Percentiles rank a stretch among this genome's conserved stretches.
These are phyloP conservation scores for Marisa cornuarietis DNA, from an alignment of 1,140 invertebrate genomes.

Conservation along the genomic window DNA sequence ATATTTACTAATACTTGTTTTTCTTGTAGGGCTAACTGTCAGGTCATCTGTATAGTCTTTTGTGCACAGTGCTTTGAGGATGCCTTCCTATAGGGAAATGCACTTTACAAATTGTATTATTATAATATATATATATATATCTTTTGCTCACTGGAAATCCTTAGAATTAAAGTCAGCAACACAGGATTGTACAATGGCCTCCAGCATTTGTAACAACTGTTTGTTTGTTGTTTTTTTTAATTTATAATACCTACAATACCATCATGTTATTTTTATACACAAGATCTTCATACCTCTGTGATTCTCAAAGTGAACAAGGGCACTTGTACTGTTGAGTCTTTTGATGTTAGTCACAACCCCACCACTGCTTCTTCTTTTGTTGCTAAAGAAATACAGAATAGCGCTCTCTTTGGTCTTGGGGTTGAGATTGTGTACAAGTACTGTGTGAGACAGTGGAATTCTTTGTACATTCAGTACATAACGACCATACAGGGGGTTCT, in stretches of 20 bases:
- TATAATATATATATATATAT: not conserved
- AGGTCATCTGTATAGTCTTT: no score
- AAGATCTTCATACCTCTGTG: not conserved
- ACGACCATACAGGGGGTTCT: not conserved
- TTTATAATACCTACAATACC: not conserved
- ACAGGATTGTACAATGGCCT: not conserved
- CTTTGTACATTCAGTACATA: not conserved
- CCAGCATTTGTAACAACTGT: not conserved
- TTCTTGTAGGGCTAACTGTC: no score
- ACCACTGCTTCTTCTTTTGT: conserved; percentile 12
- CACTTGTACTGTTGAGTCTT: not conserved
- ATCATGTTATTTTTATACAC: not conserved
- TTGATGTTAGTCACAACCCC: not conserved
- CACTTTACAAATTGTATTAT: no score
- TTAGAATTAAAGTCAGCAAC: not conserved
- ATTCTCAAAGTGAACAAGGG: conserved; percentile 13
- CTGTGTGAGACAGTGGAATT: conserved; percentile 1
- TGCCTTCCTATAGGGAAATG: not conserved
- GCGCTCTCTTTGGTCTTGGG: not conserved
- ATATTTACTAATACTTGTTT: no score
- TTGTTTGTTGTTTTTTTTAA: not conserved
- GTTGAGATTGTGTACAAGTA: conserved; percentile 1
- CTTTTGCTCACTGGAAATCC: not conserved
- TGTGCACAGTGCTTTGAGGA: no score
- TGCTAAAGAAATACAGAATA: conserved; percentile 3